A percentile compares a stretch with the other conserved stretches of the same genome.
phyloP scores from a whole-genome alignment of 2,888 invertebrate species.

The Aphodius sticticus region DNA sequence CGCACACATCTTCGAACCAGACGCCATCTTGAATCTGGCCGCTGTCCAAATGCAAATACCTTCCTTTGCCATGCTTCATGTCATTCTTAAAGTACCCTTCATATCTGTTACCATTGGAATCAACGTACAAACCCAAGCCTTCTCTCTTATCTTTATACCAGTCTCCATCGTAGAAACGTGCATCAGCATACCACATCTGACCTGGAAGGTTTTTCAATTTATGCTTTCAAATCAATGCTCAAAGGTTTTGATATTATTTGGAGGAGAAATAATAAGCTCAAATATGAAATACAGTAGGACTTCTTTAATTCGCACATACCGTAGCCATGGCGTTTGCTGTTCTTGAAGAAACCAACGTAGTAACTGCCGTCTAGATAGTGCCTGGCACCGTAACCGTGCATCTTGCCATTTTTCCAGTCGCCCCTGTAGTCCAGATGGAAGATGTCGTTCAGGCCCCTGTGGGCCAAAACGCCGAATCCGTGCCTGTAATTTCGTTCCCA shows the following conservation, averaged over 20 bases:
- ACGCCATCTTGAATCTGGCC: slow-evolving; percentile 73
- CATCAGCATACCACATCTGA: slow-evolving; percentile 68
- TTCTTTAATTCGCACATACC: too few species aligned
- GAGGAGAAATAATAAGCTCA: too few species aligned
- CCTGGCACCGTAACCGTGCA: slow-evolving; percentile 66
- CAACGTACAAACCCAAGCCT: slow-evolving; percentile 47
- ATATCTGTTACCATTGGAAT: slow-evolving; percentile 60
- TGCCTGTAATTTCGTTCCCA: slow-evolving; percentile 66
- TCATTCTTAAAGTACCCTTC: slow-evolving; percentile 70
- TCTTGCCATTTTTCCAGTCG: slow-evolving; percentile 67
- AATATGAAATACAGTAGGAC: too few species aligned
- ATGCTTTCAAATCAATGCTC: too few species aligned
- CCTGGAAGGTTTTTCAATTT: slow-evolving; percentile 44
- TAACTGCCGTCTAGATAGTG: slow-evolving; percentile 67
- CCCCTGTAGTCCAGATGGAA: slow-evolving; percentile 66
- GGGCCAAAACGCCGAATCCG: slow-evolving; percentile 66
- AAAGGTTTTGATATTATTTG: too few species aligned
- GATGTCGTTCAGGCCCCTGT: slow-evolving; percentile 58
- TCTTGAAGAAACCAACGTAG: slow-evolving; percentile 67
- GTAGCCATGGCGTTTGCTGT: slow-evolving; percentile 64
- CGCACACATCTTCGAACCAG: slow-evolving; percentile 67
- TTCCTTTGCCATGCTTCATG: slow-evolving; percentile 68
- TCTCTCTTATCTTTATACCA: slow-evolving; percentile 61
- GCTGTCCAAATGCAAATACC: slow-evolving; percentile 69
- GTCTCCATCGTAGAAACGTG: slow-evolving; percentile 69